These are phyloP conservation scores for Gobius niger DNA, from an alignment of 2,113 vertebrate genomes.

Conservation along the genomic window DNA sequence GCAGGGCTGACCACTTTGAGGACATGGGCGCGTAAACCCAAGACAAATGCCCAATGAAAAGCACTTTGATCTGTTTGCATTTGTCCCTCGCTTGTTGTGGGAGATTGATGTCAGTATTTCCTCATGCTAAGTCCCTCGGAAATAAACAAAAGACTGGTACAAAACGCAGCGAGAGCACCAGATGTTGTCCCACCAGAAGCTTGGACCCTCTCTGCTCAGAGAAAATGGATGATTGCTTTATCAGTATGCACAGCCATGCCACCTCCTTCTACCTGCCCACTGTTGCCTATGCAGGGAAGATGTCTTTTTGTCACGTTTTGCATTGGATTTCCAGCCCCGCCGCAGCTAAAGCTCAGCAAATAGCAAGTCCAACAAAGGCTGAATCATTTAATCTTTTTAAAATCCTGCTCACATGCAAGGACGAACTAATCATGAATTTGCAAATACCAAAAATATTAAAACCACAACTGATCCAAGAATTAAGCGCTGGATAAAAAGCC, in stretches of 20 bases:
- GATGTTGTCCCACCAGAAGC: constrained; percentile 45
- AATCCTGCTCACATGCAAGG: not conserved
- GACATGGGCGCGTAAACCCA: constrained; percentile 11
- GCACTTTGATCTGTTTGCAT: constrained; percentile 33
- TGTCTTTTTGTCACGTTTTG: constrained; percentile 21
- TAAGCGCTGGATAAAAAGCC: not conserved
- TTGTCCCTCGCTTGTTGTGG: constrained; percentile 43
- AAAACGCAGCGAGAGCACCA: constrained; percentile 31
- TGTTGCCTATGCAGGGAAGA: constrained; percentile 25
- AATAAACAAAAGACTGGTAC: constrained; percentile 56
- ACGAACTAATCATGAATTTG: not conserved
- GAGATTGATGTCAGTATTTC: constrained; percentile 66
- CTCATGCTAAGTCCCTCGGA: constrained; percentile 57
- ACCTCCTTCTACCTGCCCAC: constrained; percentile 35
- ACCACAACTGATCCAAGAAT: not conserved
- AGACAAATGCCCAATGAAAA: constrained; percentile 16
- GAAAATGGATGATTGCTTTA: constrained; percentile 52
- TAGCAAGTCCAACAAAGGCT: not conserved
- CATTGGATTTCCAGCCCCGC: constrained; percentile 25
- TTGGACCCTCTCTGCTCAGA: constrained; percentile 24
- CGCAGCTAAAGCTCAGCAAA: constrained; percentile 12
- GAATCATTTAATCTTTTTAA: not conserved
- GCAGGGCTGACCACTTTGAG: not conserved
- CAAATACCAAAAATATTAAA: not conserved
- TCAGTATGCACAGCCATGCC: constrained; percentile 58